Conservation (phyloP, 2,888 invertebrate species). For the Andricus quercusramuli region DNA sequence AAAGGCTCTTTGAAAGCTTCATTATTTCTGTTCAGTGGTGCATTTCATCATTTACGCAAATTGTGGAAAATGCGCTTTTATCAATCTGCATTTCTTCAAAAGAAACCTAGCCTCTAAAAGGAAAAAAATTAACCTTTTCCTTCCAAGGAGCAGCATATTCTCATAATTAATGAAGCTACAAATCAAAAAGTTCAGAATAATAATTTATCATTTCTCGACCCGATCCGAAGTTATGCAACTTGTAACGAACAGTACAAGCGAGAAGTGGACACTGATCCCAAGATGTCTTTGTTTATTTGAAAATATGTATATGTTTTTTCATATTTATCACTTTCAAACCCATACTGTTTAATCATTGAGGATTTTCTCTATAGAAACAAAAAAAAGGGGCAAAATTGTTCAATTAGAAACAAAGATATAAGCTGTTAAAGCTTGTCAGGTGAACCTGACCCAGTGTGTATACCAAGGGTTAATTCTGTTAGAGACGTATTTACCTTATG, state of each 20-base stretch:
- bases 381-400: too few species aligned
- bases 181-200: neutral
- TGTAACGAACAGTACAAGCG: neutral
- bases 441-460: too few species aligned
- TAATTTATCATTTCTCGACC: neutral
- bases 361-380: too few species aligned
- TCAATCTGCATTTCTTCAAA: neutral
- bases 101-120: neutral
- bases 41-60: neutral
- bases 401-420: too few species aligned
- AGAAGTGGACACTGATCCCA: conserved; percentile 15
- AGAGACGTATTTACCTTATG: conserved; percentile 19
- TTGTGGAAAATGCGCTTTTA: neutral
- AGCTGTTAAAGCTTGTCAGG: too few species aligned
- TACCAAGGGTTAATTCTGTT: too few species aligned
- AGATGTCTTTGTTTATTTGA: too few species aligned
- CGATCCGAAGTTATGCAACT: neutral
- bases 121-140: neutral
- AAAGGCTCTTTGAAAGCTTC: neutral
- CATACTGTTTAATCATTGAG: too few species aligned
- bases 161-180: neutral
- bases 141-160: neutral
- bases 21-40: conserved; percentile 35
- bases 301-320: too few species aligned
- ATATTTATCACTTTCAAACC: too few species aligned